Base-by-base conservation (phyloP, 2,113 vertebrate species). In the Callionymus lyra region DNA sequence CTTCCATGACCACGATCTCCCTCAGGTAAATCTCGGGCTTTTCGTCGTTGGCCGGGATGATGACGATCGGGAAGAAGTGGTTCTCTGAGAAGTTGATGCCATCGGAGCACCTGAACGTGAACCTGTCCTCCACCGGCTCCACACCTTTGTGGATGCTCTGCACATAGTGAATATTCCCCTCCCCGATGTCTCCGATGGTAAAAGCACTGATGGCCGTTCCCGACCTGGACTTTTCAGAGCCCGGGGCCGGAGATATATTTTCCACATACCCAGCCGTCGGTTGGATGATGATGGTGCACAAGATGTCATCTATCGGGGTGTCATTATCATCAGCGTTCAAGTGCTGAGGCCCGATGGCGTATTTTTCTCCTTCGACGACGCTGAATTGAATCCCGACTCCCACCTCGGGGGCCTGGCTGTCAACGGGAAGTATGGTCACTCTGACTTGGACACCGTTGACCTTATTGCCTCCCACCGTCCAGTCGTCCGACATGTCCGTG, bases 181-280 rank as follows among this genome's bases (percentile, higher is more conserved):
- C 85, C 36, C 72, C 81, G 45, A 96, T 67, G 47, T 97, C 91
- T 66, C 91, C 86, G 45, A 95, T 76, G 2, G 85, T 89, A 41
- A 98, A 97, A 48, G 94, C 92, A 59, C 90, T 97, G 56, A 96
- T 56, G 31, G 94, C 91, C 34, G 81, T 41, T 17, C 94, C 93
- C 38, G 88, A 88, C 66, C 91, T 85, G 11, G 92, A 95, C 68
- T 92, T 96, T 66, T 98, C 94, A 35, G 94, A 98, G 47, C 94
- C 94, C n/a, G 90, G 91, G 2, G 90, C 90, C 12, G 94, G 94
- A 38, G 94, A 94, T 53, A 94, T 89, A 68, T 97, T 96, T 62
- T 97, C 93, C 31, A 95, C 60, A 10, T 95, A 97, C 12, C 93
- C 94, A 2, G 87, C 89, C 1, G 80, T 68, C 0, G 92, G 90